phyloP scores from a whole-genome alignment of 37 sponge, comb jelly and placozoan genomes.

The Chondrosia reniformis region DNA sequence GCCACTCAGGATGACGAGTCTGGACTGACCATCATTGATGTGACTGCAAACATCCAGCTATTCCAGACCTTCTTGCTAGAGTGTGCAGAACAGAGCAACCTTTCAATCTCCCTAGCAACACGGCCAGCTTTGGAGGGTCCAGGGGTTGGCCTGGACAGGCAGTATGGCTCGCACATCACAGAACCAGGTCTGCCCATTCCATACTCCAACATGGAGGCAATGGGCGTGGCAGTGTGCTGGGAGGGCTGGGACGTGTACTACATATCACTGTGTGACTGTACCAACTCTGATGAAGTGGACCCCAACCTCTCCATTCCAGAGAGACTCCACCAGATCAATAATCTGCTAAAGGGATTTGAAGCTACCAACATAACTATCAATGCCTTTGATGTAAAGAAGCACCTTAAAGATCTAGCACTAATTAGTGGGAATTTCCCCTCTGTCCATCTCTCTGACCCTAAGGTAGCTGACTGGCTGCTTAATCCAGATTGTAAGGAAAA shows the following conservation, averaged over 20 bases:
- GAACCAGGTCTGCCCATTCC: slow-evolving; percentile 34
- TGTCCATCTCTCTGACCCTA: slow-evolving; percentile 51
- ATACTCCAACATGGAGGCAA: slow-evolving; percentile 41
- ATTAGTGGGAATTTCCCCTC: slow-evolving; percentile 34
- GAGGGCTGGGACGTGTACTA: slow-evolving; percentile 81
- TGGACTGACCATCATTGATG: slow-evolving; percentile 69
- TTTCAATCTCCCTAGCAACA: slow-evolving; percentile 72
- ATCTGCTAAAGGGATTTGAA: slow-evolving; percentile 4
- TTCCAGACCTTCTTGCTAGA: slow-evolving; percentile 74
- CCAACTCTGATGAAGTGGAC: background rate
- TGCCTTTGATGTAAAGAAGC: slow-evolving; percentile 73
- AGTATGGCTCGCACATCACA: background rate
- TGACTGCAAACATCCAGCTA: slow-evolving; percentile 56
- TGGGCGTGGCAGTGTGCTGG: slow-evolving; percentile 86
- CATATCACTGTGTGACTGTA: slow-evolving; percentile 17
- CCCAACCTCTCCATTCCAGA: background rate
- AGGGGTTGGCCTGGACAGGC: slow-evolving; percentile 22
- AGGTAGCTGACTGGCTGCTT: slow-evolving; percentile 86
- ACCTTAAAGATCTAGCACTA: slow-evolving; percentile 59
- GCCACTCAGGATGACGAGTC: slow-evolving; percentile 46
- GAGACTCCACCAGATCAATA: slow-evolving; percentile 23
- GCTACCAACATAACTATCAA: slow-evolving; percentile 26
- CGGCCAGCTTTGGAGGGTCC: slow-evolving; percentile 5
- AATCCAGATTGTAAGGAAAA: slow-evolving; percentile 78
- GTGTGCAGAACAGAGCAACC: slow-evolving; percentile 50